These are phyloP conservation scores for Hyla sarda DNA, from an alignment of 2,113 vertebrate genomes.

Conservation along the genomic window DNA sequence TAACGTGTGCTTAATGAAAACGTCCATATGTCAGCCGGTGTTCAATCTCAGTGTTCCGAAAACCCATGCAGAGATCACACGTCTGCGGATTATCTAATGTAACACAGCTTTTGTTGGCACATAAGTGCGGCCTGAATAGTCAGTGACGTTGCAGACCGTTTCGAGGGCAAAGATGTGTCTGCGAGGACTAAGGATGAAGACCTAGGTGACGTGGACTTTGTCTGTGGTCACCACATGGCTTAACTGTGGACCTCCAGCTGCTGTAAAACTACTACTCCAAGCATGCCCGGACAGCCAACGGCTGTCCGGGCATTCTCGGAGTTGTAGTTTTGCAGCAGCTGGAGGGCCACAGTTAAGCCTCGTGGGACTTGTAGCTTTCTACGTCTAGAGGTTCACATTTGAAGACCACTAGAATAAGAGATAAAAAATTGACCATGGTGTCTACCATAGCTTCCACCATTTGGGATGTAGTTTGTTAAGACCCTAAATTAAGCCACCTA, in stretches of 20 bases:
- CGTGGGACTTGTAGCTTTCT: no score
- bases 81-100: slow-evolving; percentile 37
- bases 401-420: no score
- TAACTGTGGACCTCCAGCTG: no score
- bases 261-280: no score
- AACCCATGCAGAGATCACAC: slow-evolving; percentile 40
- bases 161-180: neutral
- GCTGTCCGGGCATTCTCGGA: no score
- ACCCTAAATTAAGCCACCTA: neutral
- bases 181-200: neutral
- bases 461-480: neutral
- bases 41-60: slow-evolving; percentile 38
- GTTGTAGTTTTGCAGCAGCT: no score
- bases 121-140: neutral
- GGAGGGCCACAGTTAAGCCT: no score
- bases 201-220: neutral
- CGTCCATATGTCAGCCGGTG: slow-evolving; percentile 27
- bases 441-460: neutral
- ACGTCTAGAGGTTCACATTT: no score
- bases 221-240: neutral
- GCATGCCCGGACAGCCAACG: no score
- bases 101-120: slow-evolving; percentile 52
- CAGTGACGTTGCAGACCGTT: neutral
- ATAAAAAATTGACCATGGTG: neutral
- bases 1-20: slow-evolving; percentile 51